Percentiles rank a stretch among this genome's conserved stretches.
Evolutionary conservation across 2,113 vertebrate species (phyloP).

Genomic region (Catharus fuscescens): DNA sequence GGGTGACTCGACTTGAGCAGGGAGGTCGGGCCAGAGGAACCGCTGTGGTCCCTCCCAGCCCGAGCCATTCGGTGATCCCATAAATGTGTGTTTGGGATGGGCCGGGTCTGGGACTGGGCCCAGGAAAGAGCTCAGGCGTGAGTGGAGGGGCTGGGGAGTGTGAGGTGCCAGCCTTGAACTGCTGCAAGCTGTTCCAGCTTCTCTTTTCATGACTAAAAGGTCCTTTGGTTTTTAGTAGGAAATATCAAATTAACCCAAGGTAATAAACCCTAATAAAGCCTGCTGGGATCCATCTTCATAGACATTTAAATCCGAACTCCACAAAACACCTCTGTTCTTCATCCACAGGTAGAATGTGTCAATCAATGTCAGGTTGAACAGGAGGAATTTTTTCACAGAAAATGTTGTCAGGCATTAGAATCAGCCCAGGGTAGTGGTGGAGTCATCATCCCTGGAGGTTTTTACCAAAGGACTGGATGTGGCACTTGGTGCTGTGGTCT

Average conservation of each 20-base stretch:
- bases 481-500: neutral
- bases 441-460: neutral
- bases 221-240: neutral
- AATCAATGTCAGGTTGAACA: neutral
- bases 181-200: neutral
- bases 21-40: neutral
- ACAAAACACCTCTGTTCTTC: neutral
- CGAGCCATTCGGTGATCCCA: accelerated
- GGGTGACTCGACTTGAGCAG: neutral
- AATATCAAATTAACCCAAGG: neutral
- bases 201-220: neutral
- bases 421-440: neutral
- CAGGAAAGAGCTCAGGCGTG: accelerated
- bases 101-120: neutral
- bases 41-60: neutral
- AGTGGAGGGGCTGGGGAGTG: neutral
- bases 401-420: accelerated
- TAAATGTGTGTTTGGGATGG: accelerated
- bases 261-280: neutral
- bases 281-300: neutral
- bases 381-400: neutral
- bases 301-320: neutral
- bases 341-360: neutral
- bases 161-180: neutral
- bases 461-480: neutral